Evolutionary conservation across 2,888 invertebrate species (phyloP).

Genomic region (Drepana falcataria): DNA sequence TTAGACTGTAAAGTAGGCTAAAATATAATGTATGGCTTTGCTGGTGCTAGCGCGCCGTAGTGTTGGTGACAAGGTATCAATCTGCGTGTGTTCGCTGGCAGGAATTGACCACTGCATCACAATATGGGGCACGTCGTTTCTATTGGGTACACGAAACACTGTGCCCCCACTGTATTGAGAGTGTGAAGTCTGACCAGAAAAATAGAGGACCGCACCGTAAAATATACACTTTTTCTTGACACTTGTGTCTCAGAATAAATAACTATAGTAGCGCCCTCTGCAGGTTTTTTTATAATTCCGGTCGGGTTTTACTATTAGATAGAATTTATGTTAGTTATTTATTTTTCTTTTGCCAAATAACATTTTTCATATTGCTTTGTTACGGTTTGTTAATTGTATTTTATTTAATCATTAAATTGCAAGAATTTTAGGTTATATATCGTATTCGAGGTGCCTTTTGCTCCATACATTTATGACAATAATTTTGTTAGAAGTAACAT

Average conservation of each 20-base stretch:
- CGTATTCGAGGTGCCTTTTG: neutral
- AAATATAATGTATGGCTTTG: slow-evolving; percentile 12
- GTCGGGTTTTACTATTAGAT: neutral
- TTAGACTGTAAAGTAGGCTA: slow-evolving; percentile 21
- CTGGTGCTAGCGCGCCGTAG: slow-evolving; percentile 26
- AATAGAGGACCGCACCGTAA: too few relatives aligned
- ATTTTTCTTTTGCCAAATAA: neutral
- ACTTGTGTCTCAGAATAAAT: too few relatives aligned
- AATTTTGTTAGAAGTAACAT: too few relatives aligned
- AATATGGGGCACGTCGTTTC: neutral
- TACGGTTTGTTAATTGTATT: slow-evolving; percentile 30
- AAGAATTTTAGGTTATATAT: neutral
- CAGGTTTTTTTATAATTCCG: too few relatives aligned
- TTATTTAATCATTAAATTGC: slow-evolving; percentile 10
- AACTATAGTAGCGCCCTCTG: too few relatives aligned
- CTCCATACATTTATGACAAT: neutral
- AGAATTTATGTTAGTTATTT: neutral
- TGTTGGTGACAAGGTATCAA: slow-evolving; percentile 21
- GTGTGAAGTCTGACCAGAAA: neutral
- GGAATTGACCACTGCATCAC: neutral
- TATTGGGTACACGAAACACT: neutral
- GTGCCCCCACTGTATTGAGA: neutral
- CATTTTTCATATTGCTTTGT: slow-evolving; percentile 1
- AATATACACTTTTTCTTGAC: too few relatives aligned
- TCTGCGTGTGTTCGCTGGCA: slow-evolving; percentile 1